phyloP scores from a whole-genome alignment of 2,797 vertebrate genomes.

The Lates japonicus region DNA sequence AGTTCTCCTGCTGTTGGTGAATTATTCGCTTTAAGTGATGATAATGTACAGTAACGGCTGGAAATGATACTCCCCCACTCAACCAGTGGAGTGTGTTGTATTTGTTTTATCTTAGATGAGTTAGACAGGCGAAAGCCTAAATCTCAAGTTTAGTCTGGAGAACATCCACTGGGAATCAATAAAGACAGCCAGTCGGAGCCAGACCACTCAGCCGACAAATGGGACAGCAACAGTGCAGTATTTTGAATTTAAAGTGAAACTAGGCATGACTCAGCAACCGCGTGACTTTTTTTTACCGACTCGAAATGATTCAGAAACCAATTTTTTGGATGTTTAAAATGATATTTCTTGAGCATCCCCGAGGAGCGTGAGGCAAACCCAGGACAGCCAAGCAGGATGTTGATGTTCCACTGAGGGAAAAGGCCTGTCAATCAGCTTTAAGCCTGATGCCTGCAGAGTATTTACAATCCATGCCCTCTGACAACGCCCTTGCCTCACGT shows the following conservation, averaged over 20 bases:
- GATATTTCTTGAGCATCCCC: not conserved
- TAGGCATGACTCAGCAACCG: constrained; percentile 6
- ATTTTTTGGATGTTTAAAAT: not conserved
- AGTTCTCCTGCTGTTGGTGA: constrained; percentile 18
- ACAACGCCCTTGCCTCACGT: constrained; percentile 10
- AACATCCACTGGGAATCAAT: constrained; percentile 45
- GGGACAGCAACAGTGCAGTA: constrained; percentile 10
- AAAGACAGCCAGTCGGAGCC: constrained; percentile 41
- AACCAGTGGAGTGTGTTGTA: not conserved
- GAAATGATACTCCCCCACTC: constrained; percentile 4
- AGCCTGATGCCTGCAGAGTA: constrained; percentile 1
- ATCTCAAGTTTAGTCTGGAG: constrained; percentile 60
- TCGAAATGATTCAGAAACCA: not conserved
- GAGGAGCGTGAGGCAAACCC: constrained; percentile 1
- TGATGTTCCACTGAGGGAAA: not conserved
- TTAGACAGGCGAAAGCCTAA: constrained; percentile 18
- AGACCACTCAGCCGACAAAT: constrained; percentile 41
- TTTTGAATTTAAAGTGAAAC: constrained; percentile 23
- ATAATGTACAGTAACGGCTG: constrained; percentile 10
- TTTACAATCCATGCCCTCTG: constrained; percentile 4
- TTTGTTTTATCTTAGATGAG: constrained; percentile 53
- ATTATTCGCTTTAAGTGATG: constrained; percentile 19
- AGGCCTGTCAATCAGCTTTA: constrained; percentile 11
- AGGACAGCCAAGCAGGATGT: not conserved
- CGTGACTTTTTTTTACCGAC: not conserved